Base-by-base conservation (phyloP, 2,888 invertebrate genomes). In the Amphipoea lucens region DNA sequence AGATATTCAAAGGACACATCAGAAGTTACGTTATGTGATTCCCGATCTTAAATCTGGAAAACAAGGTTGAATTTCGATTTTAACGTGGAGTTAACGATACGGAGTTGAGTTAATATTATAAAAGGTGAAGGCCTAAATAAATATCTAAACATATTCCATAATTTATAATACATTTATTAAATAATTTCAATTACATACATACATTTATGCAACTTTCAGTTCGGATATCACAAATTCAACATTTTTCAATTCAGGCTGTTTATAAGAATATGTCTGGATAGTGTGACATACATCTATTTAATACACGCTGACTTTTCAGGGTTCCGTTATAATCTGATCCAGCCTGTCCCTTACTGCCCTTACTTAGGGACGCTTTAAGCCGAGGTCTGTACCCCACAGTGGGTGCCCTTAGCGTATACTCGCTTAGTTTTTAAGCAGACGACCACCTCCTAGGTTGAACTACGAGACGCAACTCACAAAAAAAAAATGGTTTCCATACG, bases 161-260 rank as follows among this genome's bases (percentile, higher is more conserved):
- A 76, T 84, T 79, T 80, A 87, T 42, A 82, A 77, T 79, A 79
- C 40, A n/a, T 85, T 85, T 85, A 87, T 79, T 87, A 84, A 87
- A 75, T 76, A 84, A 74, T 75, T 83, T 74, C 51, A 71, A 67
- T 85, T 83, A 80, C 85, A 85, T 76, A 87, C 67, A 75, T 66
- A 87, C 76, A 74, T 71, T 69, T 66, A 84, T 85, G 88, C 76
- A 81, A 84, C 87, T 85, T 85, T 85, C 85, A 87, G 85, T 85
- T 77, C 45, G 60, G 68, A 72, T 85, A 87, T 88, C 85, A 85
- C 85, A 87, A 81, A 76, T 85, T 87, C 45, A 77, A 80, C 63
- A 69, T 40, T 76, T 66, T 45, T 87, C 9, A 57, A 69, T 69
- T 69, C 76, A 54, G 81, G 82, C 36, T 60, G 48, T 60, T 57